phyloP scores from a whole-genome alignment of 2,113 vertebrate species.

The Ophiodon elongatus region DNA sequence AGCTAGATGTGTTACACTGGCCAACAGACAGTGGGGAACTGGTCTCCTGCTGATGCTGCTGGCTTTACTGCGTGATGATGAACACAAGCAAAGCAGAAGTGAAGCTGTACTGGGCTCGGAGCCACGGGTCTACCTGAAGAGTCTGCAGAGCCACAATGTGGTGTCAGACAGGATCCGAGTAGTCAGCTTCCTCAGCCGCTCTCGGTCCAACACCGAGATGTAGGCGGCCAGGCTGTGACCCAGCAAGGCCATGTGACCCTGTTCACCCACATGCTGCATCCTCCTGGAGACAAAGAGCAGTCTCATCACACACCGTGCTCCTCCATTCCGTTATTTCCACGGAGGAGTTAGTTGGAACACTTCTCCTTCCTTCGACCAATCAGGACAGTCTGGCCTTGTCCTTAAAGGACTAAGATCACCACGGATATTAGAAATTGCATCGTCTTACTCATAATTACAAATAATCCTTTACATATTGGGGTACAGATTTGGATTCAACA shows the following conservation, averaged over 20 bases:
- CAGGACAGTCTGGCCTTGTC: neutral
- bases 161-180: conserved; percentile 96
- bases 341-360: neutral
- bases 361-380: neutral
- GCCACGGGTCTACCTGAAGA: conserved; percentile 89
- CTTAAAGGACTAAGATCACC: neutral
- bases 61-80: too few species aligned
- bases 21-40: neutral
- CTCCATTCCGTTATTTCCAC: neutral
- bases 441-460: neutral
- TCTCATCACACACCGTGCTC: neutral
- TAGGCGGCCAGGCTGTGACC: conserved; percentile 97
- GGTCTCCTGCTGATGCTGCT: neutral
- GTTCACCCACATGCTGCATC: conserved; percentile 92
- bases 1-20: neutral
- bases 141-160: conserved; percentile 95
- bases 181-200: conserved; percentile 92
- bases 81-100: neutral
- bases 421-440: neutral
- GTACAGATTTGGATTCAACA: neutral
- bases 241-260: conserved; percentile 95
- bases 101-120: neutral
- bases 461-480: neutral
- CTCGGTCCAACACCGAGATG: conserved; percentile 93
- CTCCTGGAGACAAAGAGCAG: conserved; percentile 75